Conservation (phyloP, 1,140 invertebrate genomes). For the Battus philenor region DNA sequence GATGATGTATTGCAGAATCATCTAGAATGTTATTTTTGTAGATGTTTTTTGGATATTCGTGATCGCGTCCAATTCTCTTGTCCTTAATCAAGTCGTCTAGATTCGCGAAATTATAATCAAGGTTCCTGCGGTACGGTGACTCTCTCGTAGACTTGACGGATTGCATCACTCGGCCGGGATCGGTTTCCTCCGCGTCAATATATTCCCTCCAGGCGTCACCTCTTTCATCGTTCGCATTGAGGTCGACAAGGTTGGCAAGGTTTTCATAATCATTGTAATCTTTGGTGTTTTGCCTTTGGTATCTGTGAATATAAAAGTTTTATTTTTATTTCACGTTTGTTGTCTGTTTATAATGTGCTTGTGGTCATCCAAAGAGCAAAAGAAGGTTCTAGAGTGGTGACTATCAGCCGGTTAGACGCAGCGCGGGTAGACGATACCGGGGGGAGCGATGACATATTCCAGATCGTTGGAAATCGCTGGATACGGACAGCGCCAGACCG, state of each 20-base stretch:
- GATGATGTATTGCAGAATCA: conserved; percentile 7
- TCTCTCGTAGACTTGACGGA: background rate
- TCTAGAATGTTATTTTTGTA: background rate
- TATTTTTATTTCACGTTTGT: no score
- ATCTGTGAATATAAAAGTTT: background rate
- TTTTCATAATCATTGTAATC: conserved; percentile 7
- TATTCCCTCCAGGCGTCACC: conserved; percentile 1
- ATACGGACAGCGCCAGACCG: no score
- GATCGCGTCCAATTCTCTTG: background rate
- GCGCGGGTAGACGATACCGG: no score
- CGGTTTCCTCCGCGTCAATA: background rate
- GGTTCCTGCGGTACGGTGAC: background rate
- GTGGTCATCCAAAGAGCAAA: no score
- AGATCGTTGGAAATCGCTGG: no score
- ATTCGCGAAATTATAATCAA: background rate
- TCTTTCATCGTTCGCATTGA: background rate
- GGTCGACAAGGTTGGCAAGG: background rate
- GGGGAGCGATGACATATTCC: no score
- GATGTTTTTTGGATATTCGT: background rate
- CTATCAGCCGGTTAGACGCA: no score
- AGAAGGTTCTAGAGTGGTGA: no score
- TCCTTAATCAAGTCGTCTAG: conserved; percentile 1
- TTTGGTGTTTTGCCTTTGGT: conserved; percentile 1
- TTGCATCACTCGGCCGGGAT: background rate
- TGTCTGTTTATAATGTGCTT: no score